Percentiles rank a stretch among this genome's conserved stretches.
phyloP scores from a whole-genome alignment of 2,888 invertebrate genomes.

The Unio pictorum region DNA sequence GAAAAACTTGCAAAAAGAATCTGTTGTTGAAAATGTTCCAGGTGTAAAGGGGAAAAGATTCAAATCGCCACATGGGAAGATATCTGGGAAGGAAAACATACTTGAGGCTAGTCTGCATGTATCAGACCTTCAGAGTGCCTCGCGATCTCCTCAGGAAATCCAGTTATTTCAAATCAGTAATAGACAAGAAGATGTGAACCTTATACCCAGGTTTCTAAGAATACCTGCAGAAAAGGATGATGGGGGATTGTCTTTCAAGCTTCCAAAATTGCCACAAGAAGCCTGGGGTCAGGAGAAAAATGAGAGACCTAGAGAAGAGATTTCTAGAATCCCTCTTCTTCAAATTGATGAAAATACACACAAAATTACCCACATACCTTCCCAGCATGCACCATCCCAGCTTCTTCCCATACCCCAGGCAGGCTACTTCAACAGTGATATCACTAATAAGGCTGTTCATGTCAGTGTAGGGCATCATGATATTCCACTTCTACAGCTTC shows the following conservation, averaged over 20 bases:
- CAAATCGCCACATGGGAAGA: conserved; percentile 1
- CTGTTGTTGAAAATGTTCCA: conserved; percentile 10
- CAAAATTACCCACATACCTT: conserved; percentile 22
- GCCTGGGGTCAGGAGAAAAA: conserved; percentile 33
- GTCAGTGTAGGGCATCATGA: conserved; percentile 12
- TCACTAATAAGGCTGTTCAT: background rate
- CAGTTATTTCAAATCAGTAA: background rate
- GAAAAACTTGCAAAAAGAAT: conserved; percentile 42
- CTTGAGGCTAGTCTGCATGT: conserved; percentile 23
- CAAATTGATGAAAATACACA: conserved; percentile 37
- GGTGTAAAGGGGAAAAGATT: conserved; percentile 5
- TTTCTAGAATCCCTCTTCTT: conserved; percentile 43
- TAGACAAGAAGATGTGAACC: conserved; percentile 16
- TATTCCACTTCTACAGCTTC: conserved; percentile 40
- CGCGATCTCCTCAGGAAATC: background rate
- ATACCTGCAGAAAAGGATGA: conserved; percentile 51
- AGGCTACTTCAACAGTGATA: conserved; percentile 12
- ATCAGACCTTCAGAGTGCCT: conserved; percentile 15
- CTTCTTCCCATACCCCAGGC: conserved; percentile 24
- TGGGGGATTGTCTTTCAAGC: conserved; percentile 20
- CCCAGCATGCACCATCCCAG: conserved; percentile 19
- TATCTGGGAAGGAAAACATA: conserved; percentile 9
- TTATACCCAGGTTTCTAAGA: conserved; percentile 44
- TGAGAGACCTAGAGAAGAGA: conserved; percentile 5
- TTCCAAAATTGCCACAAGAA: conserved; percentile 43